phyloP scores from a whole-genome alignment of 1,140 invertebrate genomes.

The Drosophila sucinea region DNA sequence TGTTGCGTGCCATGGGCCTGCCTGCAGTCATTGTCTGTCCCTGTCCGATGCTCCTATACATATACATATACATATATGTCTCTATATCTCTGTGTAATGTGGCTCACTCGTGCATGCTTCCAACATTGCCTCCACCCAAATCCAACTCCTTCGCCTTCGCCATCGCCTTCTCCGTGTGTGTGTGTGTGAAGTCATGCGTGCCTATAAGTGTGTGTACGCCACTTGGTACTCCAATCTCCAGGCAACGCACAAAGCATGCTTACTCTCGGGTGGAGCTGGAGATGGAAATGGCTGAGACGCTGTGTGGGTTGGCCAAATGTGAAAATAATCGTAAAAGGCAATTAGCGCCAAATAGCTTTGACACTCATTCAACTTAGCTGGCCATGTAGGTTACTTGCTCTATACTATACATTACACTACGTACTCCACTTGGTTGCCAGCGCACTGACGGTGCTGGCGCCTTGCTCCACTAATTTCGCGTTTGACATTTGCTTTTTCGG shows the following conservation, averaged over 20 bases:
- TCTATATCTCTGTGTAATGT: conserved; percentile 56
- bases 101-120: conserved; percentile 74
- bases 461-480: conserved; percentile 31
- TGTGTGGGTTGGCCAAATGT: conserved; percentile 67
- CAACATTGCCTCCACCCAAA: conserved; percentile 35
- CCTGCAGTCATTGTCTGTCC: conserved; percentile 9
- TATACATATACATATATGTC: conserved; percentile 22
- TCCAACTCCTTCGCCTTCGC: not conserved
- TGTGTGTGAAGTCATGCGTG: conserved; percentile 61
- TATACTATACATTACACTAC: conserved; percentile 1
- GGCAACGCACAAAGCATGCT: conserved; percentile 40
- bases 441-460: not conserved
- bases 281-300: conserved; percentile 7
- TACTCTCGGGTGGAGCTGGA: conserved; percentile 3
- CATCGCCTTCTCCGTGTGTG: not conserved
- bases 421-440: not conserved
- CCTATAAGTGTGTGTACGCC: conserved; percentile 56
- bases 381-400: conserved; percentile 71
- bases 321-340: conserved; percentile 81
- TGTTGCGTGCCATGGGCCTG: conserved; percentile 70
- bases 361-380: conserved; percentile 77
- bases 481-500: conserved; percentile 37
- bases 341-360: conserved; percentile 81
- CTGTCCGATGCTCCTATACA: conserved; percentile 3
- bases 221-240: conserved; percentile 37